Evolutionary conservation across 1,140 invertebrate genomes (phyloP), one percentile per base, ranked within the genome.

Genomic region (Calephelis nemesis): DNA sequence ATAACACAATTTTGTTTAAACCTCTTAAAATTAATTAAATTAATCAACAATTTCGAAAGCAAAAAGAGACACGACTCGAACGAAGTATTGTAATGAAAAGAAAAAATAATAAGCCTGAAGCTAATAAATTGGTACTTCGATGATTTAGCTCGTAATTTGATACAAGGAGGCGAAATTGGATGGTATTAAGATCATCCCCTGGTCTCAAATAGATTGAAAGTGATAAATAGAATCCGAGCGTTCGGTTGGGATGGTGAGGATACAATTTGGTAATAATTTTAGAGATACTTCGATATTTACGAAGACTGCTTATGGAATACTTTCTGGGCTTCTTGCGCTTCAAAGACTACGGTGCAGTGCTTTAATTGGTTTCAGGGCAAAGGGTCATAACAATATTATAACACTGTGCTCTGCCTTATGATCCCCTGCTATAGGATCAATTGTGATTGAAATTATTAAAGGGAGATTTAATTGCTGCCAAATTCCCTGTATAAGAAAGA

Each of bases 141-240:
- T 60, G 58, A 60, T 60, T 30, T 60, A 60, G 42, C 58, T 60
- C 58, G 39, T 60, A 60, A 60, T 60, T 40, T 39, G 10, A 40
- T 60, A 40, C 30, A 60, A 58, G 42, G 58, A 7, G 58, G 39
- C n/a, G 30, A 60, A 60, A 60, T 60, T 60, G 58, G 58, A 60
- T 40, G 58, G 10, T 60, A 60, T 60, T 58, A 60, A 40, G 58
- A 60, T 60, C 58, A 60, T 60, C 58, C 39, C 39, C 12, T 58
- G n/a, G 58, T 40, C 58, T 60, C 58, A 40, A 60, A 60, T 60
- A 60, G 58, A 60, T 60, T 60, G 58, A 39, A 58, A 58, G 58
- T 60, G 58, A 60, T 60, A 60, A 60, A 60, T 39, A 60, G n/a
- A 60, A 60, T 60, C 58, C 12, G 58, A 60, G 58, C 58, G 3